Evolutionary conservation across 2,113 vertebrate species (phyloP).

Genomic region (Cottus gobio): DNA sequence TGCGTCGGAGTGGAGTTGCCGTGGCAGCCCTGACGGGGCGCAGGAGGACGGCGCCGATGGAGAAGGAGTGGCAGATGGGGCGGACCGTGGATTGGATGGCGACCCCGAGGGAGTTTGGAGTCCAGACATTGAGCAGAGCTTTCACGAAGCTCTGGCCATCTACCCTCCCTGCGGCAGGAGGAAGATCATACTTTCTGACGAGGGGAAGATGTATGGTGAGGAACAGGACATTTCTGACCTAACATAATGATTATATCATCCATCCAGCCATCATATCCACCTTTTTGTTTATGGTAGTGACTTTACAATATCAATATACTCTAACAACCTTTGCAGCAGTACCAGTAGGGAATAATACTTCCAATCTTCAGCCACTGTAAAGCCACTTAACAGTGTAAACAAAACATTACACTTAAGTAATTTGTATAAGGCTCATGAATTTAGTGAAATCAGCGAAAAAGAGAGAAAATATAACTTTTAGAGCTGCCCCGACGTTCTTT

Average conservation of each 20-base stretch:
- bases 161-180: slow-evolving; percentile 95
- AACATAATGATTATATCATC: not conserved
- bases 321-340: not conserved
- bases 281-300: not conserved
- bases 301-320: not conserved
- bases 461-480: too few relatives aligned
- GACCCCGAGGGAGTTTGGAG: slow-evolving; percentile 97
- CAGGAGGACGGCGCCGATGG: slow-evolving; percentile 91
- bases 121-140: slow-evolving; percentile 98
- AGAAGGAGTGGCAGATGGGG: slow-evolving; percentile 87
- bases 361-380: not conserved
- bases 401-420: not conserved
- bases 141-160: slow-evolving; percentile 97
- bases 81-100: slow-evolving; percentile 94
- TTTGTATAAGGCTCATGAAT: too few relatives aligned
- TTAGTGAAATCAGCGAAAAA: too few relatives aligned
- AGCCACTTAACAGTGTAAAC: not conserved
- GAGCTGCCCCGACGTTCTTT: too few relatives aligned
- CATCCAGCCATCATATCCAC: not conserved
- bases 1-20: slow-evolving; percentile 98
- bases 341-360: not conserved
- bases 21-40: slow-evolving; percentile 95
- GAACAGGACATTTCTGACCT: slow-evolving; percentile 28
- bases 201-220: slow-evolving; percentile 99
- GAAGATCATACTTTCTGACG: slow-evolving; percentile 97